Evolutionary conservation across 1,140 invertebrate genomes (phyloP).

Genomic region (Venustaconcha ellipsiformis): DNA sequence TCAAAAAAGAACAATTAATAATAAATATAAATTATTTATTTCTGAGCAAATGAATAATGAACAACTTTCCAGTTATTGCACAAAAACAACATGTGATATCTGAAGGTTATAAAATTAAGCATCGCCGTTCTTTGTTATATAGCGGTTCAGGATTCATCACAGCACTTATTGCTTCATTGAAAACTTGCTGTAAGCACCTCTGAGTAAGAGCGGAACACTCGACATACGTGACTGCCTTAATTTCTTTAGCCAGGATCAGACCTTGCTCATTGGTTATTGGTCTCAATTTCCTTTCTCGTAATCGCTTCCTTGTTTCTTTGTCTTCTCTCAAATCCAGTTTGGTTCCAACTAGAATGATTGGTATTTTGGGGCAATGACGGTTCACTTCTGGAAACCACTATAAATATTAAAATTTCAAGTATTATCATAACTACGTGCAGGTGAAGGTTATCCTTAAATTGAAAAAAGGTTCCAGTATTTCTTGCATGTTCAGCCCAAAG

Average conservation of each 20-base stretch:
- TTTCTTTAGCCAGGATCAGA: conserved; percentile 98
- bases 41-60: too few species aligned
- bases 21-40: too few species aligned
- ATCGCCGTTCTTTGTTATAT: conserved; percentile 37
- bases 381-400: conserved; percentile 74
- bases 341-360: conserved; percentile 76
- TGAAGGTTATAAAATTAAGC: too few species aligned
- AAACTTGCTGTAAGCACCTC: conserved; percentile 71
- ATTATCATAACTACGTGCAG: too few species aligned
- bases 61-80: too few species aligned
- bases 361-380: conserved; percentile 75
- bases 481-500: too few species aligned
- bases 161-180: conserved; percentile 72
- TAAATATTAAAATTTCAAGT: conserved; percentile 10
- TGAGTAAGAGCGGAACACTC: conserved; percentile 73
- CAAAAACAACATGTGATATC: too few species aligned
- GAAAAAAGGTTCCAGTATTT: too few species aligned
- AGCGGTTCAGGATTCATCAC: conserved; percentile 64
- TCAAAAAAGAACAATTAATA: too few species aligned
- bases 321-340: conserved; percentile 95
- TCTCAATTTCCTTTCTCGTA: conserved; percentile 96
- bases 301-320: conserved; percentile 96
- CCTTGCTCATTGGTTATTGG: conserved; percentile 98
- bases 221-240: conserved; percentile 74
- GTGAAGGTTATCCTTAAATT: too few species aligned